Evolutionary conservation across 2,113 vertebrate genomes (phyloP).

Genomic region (Chloropsis hardwickii): DNA sequence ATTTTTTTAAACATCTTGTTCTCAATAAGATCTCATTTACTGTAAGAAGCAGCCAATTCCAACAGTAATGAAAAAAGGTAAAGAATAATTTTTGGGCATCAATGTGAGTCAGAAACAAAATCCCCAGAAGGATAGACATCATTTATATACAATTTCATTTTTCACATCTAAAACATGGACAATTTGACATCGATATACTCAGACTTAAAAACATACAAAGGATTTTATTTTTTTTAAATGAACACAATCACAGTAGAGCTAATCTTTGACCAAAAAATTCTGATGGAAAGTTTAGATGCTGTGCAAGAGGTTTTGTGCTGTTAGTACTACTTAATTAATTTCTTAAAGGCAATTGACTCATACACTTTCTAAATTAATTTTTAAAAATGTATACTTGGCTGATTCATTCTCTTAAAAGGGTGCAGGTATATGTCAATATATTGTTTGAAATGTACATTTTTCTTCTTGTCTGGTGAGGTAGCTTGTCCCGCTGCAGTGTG

Average conservation of each 20-base stretch:
- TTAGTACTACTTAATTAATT: background rate
- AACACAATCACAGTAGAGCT: background rate
- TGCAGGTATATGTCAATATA: background rate
- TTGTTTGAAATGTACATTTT: background rate
- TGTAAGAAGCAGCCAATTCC: background rate
- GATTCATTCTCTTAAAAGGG: background rate
- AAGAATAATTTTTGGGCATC: background rate
- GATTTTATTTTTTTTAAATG: background rate
- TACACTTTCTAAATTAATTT: background rate
- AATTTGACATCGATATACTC: background rate
- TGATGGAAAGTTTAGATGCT: background rate
- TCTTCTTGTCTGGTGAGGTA: background rate
- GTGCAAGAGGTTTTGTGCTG: background rate
- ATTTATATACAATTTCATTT: background rate
- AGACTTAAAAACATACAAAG: background rate
- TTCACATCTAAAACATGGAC: background rate
- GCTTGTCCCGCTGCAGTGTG: rapidly evolving
- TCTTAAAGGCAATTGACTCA: background rate
- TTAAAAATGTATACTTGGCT: background rate
- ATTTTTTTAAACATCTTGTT: background rate
- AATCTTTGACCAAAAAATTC: background rate
- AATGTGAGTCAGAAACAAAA: background rate
- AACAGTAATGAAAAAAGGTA: background rate
- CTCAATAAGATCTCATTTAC: background rate
- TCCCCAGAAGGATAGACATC: background rate